Conservation (phyloP, 2,113 vertebrate species). For the Ia io region DNA sequence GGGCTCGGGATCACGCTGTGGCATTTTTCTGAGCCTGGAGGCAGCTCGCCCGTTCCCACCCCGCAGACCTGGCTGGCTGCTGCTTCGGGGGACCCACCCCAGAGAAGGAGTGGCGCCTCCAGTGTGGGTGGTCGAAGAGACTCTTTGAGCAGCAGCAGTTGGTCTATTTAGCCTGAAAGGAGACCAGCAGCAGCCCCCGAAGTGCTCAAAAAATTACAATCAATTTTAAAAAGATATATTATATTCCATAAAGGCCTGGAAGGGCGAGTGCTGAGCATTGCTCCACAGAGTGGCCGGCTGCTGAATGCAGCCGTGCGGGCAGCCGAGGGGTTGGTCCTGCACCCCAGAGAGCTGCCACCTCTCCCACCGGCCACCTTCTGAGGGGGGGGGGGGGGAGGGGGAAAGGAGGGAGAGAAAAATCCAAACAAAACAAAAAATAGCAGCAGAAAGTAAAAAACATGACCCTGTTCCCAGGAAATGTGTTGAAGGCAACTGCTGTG, state of each 20-base stretch:
- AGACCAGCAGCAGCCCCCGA: conserved; percentile 60
- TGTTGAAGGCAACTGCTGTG: neutral
- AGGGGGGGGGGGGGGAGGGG: neutral
- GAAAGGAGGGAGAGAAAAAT: neutral
- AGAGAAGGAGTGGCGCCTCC: conserved; percentile 38
- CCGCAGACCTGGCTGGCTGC: conserved; percentile 6
- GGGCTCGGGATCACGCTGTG: conserved; percentile 74
- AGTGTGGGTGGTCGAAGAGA: conserved; percentile 65
- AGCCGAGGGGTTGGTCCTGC: conserved; percentile 25
- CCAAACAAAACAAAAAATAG: conserved; percentile 25
- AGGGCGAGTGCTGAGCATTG: conserved; percentile 37
- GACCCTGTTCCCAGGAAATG: neutral
- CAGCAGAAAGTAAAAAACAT: neutral
- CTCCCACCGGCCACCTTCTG: neutral
- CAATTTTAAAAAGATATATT: conserved; percentile 57
- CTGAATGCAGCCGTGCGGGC: conserved; percentile 20
- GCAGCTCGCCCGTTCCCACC: conserved; percentile 58
- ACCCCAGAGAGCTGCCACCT: conserved; percentile 41
- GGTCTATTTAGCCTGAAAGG: conserved; percentile 71
- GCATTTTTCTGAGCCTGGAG: conserved; percentile 71
- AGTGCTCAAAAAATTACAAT: conserved; percentile 52
- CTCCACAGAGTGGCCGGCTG: conserved; percentile 31
- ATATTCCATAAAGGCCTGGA: conserved; percentile 58
- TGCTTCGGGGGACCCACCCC: conserved; percentile 32
- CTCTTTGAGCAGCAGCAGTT: conserved; percentile 59